phyloP scores from a whole-genome alignment of 2,888 invertebrate genomes.

The Apodemia duryi region DNA sequence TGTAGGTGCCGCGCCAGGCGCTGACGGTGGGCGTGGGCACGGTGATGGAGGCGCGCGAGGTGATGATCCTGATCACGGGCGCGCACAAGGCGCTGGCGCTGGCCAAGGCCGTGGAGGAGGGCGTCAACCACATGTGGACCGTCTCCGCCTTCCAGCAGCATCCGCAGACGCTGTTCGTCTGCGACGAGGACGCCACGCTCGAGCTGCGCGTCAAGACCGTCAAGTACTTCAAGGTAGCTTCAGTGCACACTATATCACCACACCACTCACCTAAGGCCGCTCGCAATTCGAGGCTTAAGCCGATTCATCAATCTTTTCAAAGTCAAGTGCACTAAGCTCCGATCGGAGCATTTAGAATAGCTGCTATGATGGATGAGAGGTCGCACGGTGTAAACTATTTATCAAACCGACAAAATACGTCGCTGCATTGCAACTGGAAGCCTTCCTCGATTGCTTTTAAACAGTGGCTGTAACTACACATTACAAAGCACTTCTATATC shows the following conservation, averaged over 20 bases:
- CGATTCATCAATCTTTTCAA: not conserved
- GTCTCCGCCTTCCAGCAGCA: constrained; percentile 99
- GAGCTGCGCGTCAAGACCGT: constrained; percentile 98
- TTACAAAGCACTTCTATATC: not conserved
- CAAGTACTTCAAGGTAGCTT: constrained; percentile 95
- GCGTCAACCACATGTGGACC: constrained; percentile 99
- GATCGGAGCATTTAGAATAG: not conserved
- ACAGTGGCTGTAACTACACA: not conserved
- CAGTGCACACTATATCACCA: not conserved
- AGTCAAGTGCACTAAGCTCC: not conserved
- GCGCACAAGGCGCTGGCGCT: constrained; percentile 97
- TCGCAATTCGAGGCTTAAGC: not conserved
- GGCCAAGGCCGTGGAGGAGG: constrained; percentile 98
- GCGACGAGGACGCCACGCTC: constrained; percentile 98
- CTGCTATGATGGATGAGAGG: too few relatives aligned
- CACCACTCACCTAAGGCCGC: too few relatives aligned
- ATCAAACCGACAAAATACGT: not conserved
- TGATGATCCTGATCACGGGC: constrained; percentile 98
- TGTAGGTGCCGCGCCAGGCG: constrained; percentile 92
- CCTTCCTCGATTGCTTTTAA: not conserved
- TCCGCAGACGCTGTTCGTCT: constrained; percentile 93
- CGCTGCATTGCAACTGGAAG: not conserved
- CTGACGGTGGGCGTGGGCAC: constrained; percentile 99
- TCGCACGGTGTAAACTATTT: not conserved
- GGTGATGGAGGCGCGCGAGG: constrained; percentile 96